Evolutionary conservation across 2,797 vertebrate genomes (phyloP).

Genomic region (Pantherophis vulpinus): DNA sequence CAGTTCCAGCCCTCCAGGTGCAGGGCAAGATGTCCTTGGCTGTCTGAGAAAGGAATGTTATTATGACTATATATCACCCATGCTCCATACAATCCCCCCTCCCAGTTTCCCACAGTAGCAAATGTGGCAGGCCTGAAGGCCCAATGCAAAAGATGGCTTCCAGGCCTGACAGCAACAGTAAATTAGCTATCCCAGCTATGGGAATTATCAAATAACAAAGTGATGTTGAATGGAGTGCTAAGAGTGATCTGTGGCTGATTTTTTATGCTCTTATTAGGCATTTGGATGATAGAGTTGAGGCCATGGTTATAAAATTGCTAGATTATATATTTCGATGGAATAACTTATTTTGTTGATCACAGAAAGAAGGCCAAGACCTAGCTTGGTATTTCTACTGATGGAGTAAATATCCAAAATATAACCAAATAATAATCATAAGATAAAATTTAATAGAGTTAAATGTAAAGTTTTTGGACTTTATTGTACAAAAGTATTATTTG

Average conservation of each 20-base stretch:
- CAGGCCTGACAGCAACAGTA: not conserved
- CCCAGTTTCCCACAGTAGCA: no score
- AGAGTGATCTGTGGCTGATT: not conserved
- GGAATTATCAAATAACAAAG: not conserved
- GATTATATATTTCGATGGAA: not conserved
- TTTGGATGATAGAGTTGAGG: not conserved
- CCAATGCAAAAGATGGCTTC: no score
- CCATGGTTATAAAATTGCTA: not conserved
- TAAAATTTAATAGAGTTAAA: not conserved
- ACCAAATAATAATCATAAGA: not conserved
- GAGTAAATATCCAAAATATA: not conserved
- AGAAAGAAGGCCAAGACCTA: not conserved
- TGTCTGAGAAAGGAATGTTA: no score
- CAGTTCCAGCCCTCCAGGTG: no score
- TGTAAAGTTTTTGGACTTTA: not conserved
- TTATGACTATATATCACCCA: no score
- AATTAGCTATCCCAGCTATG: not conserved
- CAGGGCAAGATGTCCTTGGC: no score
- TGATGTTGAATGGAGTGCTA: not conserved
- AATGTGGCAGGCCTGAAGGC: no score
- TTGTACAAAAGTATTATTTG: no score
- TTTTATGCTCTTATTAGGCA: not conserved
- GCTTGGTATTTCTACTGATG: not conserved
- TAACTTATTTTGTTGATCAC: not conserved
- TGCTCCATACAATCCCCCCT: no score